These are phyloP conservation scores for Tipula vernalis DNA, from an alignment of 2,888 invertebrate genomes.

Conservation along the genomic window DNA sequence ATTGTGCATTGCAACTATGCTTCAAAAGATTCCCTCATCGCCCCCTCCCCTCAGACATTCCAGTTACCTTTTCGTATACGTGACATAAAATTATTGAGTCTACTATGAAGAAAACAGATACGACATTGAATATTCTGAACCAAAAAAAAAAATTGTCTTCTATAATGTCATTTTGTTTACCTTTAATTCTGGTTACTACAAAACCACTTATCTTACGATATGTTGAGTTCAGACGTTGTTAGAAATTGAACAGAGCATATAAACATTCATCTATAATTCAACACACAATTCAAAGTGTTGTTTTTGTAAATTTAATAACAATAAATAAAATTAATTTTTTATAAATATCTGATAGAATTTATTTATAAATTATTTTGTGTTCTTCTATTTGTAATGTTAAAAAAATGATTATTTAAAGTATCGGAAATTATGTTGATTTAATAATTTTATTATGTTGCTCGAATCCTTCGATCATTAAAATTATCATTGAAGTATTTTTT, in stretches of 20 bases:
- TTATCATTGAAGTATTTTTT: background rate
- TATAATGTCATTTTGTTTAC: background rate
- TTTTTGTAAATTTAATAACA: background rate
- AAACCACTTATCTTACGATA: background rate
- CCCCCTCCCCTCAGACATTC: too few relatives aligned
- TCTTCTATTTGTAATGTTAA: background rate
- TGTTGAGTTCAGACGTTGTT: too few relatives aligned
- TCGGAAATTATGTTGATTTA: background rate
- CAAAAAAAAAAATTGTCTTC: background rate
- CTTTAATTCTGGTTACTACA: background rate
- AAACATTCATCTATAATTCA: background rate
- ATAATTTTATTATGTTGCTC: background rate
- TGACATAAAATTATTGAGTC: background rate
- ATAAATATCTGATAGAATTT: background rate
- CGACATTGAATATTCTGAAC: background rate
- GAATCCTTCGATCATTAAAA: background rate
- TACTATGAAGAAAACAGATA: background rate
- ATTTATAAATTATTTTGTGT: too few relatives aligned
- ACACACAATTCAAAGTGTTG: background rate
- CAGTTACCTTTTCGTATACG: background rate
- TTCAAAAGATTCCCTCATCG: too few relatives aligned
- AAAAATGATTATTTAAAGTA: background rate
- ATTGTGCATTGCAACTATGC: too few relatives aligned
- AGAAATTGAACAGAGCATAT: background rate
- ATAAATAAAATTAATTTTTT: background rate